Conservation (phyloP, 2,888 invertebrate species). For the Proisotoma minuta region DNA sequence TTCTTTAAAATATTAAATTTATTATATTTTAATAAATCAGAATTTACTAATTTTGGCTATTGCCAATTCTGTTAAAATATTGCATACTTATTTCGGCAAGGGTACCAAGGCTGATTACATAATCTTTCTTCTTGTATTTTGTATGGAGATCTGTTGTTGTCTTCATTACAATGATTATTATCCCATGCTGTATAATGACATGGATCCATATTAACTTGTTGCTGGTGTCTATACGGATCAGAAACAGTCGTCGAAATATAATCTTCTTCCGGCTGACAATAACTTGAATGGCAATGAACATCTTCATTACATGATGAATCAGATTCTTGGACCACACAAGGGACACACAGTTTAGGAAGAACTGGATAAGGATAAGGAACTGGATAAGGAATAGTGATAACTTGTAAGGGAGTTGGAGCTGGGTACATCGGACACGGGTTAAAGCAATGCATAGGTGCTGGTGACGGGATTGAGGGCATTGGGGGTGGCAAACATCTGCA, state of each 20-base stretch:
- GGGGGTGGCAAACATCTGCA: constrained; percentile 26
- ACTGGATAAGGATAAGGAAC: background rate
- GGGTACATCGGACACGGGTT: constrained; percentile 21
- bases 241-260: too few relatives aligned
- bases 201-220: too few relatives aligned
- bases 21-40: background rate
- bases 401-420: constrained; percentile 18
- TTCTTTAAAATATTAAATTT: constrained; percentile 15
- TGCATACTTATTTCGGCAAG: background rate
- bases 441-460: constrained; percentile 17
- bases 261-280: too few relatives aligned
- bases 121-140: too few relatives aligned
- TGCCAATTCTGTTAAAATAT: background rate
- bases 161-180: too few relatives aligned
- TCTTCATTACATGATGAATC: too few relatives aligned
- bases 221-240: too few relatives aligned
- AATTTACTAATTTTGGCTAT: background rate
- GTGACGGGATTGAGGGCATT: constrained; percentile 13
- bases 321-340: background rate
- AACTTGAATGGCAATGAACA: too few relatives aligned
- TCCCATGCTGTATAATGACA: too few relatives aligned
- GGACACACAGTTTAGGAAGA: background rate
- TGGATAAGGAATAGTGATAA: background rate
- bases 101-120: constrained; percentile 18
- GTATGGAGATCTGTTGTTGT: too few relatives aligned